Evolutionary conservation across 2,797 vertebrate species (phyloP).

Genomic region (Ctenopoma kingsleyae): DNA sequence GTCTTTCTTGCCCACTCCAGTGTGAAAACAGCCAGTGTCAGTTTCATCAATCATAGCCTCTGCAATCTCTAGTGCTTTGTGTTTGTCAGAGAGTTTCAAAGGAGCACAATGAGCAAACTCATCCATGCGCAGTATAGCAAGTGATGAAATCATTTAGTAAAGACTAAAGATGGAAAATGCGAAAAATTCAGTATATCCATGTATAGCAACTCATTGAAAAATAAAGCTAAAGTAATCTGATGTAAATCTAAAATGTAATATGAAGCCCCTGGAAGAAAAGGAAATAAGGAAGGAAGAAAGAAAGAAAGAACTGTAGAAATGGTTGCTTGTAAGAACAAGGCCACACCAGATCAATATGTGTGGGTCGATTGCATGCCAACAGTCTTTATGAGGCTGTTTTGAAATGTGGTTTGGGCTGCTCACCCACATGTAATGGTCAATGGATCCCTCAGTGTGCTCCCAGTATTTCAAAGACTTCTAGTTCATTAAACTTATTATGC

Average conservation of each 20-base stretch:
- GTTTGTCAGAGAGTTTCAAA: conserved; percentile 46
- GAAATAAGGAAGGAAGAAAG: too few relatives aligned
- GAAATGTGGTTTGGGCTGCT: conserved; percentile 55
- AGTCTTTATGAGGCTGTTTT: conserved; percentile 60
- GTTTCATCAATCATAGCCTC: conserved; percentile 41
- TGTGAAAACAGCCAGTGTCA: conserved; percentile 21
- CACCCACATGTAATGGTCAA: conserved; percentile 41
- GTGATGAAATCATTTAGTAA: conserved; percentile 37
- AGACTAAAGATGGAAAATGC: not conserved
- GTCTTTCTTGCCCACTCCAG: conserved; percentile 20
- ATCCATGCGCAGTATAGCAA: not conserved
- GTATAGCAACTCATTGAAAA: conserved; percentile 21
- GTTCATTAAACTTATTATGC: conserved; percentile 32
- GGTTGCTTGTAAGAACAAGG: conserved; percentile 41
- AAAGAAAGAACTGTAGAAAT: conserved; percentile 27
- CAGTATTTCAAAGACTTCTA: conserved; percentile 36
- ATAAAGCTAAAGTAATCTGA: conserved; percentile 28
- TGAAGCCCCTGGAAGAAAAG: conserved; percentile 14
- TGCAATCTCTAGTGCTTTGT: conserved; percentile 31
- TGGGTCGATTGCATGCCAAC: conserved; percentile 50
- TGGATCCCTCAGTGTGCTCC: conserved; percentile 15
- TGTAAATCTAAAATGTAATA: conserved; percentile 9
- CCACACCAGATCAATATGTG: conserved; percentile 48
- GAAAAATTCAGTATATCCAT: not conserved
- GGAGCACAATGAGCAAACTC: conserved; percentile 23